Percentiles rank a stretch among this genome's conserved stretches.
Evolutionary conservation across 2,113 vertebrate genomes (phyloP).

Genomic region (Podilymbus podiceps): DNA sequence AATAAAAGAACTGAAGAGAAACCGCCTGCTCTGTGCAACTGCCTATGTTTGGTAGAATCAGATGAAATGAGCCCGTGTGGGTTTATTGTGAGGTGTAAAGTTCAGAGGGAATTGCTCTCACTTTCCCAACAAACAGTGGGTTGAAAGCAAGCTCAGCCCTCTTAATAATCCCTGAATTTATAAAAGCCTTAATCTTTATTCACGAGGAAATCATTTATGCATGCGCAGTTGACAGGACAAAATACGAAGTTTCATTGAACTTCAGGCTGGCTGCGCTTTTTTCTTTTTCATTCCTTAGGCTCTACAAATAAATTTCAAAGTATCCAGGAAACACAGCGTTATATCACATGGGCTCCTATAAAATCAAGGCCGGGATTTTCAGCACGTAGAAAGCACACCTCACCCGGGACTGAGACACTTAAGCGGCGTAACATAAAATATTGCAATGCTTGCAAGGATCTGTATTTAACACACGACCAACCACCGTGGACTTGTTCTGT

Average conservation of each 20-base stretch:
- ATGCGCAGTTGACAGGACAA: neutral
- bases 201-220: neutral
- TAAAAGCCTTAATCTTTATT: neutral
- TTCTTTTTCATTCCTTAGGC: neutral
- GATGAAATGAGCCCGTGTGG: neutral
- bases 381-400: neutral
- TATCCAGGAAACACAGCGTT: neutral
- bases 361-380: neutral
- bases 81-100: neutral
- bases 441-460: neutral
- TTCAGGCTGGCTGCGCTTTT: neutral
- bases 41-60: neutral
- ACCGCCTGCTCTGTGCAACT: neutral
- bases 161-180: neutral
- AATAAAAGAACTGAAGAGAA: neutral
- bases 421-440: neutral
- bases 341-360: fast-evolving
- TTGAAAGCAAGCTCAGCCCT: neutral
- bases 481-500: neutral
- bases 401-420: neutral
- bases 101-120: neutral
- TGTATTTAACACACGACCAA: neutral
- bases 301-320: neutral
- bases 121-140: neutral
- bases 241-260: neutral